phyloP scores from a whole-genome alignment of 2,113 vertebrate species.

The Pomatorhinus ruficollis region DNA sequence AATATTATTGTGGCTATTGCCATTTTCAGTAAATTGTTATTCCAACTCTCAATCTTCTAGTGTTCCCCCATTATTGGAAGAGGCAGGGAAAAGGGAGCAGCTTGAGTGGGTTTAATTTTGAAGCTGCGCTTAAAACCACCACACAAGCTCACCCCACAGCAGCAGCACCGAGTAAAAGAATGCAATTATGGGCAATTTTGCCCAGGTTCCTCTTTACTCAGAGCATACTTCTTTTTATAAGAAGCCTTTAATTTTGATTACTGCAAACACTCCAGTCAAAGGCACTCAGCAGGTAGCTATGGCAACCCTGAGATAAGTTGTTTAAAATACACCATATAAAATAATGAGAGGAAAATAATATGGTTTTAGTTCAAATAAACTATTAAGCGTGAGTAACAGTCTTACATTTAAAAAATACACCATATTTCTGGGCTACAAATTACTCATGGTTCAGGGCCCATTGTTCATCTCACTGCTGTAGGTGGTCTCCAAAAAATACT shows the following conservation, averaged over 20 bases:
- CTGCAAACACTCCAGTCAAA: slow-evolving; percentile 49
- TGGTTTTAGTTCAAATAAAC: slow-evolving; percentile 49
- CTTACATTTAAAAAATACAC: slow-evolving; percentile 40
- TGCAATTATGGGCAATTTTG: not conserved
- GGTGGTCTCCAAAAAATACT: slow-evolving; percentile 39
- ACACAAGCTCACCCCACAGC: not conserved
- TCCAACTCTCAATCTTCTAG: not conserved
- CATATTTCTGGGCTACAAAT: slow-evolving; percentile 18
- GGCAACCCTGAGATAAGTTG: slow-evolving; percentile 45
- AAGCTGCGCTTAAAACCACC: not conserved
- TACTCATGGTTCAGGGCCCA: slow-evolving; percentile 8
- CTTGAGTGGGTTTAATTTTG: not conserved
- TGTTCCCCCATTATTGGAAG: not conserved
- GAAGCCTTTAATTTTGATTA: slow-evolving; percentile 59
- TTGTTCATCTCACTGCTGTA: slow-evolving; percentile 42
- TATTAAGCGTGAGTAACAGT: slow-evolving; percentile 55
- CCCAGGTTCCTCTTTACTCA: slow-evolving; percentile 9
- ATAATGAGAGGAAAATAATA: slow-evolving; percentile 59
- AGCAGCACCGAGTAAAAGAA: not conserved
- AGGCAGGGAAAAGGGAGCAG: not conserved
- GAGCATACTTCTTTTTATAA: not conserved
- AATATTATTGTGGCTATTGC: not conserved
- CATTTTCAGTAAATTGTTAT: not conserved
- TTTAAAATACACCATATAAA: slow-evolving; percentile 60
- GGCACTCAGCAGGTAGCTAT: slow-evolving; percentile 57